Evolutionary conservation across 1,140 invertebrate species (phyloP).

Genomic region (Riptortus pedestris): DNA sequence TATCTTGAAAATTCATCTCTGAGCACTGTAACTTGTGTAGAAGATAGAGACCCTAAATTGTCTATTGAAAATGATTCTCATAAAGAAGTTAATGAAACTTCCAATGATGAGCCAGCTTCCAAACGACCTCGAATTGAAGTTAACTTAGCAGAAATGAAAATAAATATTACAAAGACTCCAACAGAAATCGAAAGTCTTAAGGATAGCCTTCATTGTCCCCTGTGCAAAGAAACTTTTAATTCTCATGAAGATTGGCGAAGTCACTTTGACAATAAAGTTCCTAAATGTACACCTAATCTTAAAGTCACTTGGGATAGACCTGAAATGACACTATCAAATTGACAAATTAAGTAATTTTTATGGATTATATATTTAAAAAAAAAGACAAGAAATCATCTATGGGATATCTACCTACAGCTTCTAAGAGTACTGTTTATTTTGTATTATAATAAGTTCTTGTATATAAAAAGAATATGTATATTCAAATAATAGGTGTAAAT

Average conservation of each 20-base stretch:
- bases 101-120: neutral
- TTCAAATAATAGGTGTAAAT: too few relatives aligned
- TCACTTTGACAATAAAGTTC: conserved; percentile 1
- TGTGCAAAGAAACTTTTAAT: neutral
- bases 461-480: too few relatives aligned
- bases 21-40: too few relatives aligned
- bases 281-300: conserved; percentile 7
- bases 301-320: neutral
- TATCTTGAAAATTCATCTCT: too few relatives aligned
- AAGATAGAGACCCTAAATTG: too few relatives aligned
- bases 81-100: too few relatives aligned
- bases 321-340: neutral
- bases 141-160: neutral
- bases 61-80: too few relatives aligned
- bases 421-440: too few relatives aligned
- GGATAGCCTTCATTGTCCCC: neutral
- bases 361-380: neutral
- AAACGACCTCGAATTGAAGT: conserved; percentile 6
- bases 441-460: too few relatives aligned
- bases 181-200: neutral
- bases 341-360: neutral
- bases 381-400: too few relatives aligned
- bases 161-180: neutral
- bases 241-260: neutral
- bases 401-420: too few relatives aligned